Conservation (phyloP, 2,113 vertebrate genomes). For the Istiophorus platypterus region DNA sequence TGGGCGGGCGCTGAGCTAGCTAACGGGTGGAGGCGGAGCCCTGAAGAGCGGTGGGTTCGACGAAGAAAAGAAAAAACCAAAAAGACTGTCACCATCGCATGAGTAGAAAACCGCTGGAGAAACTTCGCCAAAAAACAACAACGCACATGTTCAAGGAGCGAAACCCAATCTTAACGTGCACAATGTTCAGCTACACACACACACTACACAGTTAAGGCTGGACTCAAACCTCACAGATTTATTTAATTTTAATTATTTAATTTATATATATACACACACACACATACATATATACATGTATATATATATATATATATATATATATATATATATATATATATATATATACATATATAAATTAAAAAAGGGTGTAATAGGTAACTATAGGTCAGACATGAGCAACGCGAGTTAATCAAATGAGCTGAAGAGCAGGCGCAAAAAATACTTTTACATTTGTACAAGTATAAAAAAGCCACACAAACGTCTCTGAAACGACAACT, state of each 20-base stretch:
- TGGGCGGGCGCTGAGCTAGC: no score
- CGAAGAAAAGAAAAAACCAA: slow-evolving; percentile 3
- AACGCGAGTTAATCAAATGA: not conserved
- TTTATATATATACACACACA: not conserved
- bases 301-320: not conserved
- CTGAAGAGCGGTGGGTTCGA: not conserved
- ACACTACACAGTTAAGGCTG: not conserved
- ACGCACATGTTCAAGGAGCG: not conserved
- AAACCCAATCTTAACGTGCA: slow-evolving; percentile 9
- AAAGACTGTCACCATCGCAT: slow-evolving; percentile 11
- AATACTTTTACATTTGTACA: slow-evolving; percentile 25
- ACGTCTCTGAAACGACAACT: not conserved
- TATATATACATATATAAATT: not conserved
- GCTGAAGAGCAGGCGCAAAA: not conserved
- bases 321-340: not conserved
- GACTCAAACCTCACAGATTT: not conserved
- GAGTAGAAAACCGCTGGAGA: slow-evolving; percentile 7
- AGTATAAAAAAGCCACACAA: not conserved
- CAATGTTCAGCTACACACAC: not conserved
- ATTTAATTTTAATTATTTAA: no score
- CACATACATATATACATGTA: no score
- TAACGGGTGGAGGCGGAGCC: not conserved
- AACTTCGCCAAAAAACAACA: not conserved
- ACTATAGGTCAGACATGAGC: not conserved
- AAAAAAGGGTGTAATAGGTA: not conserved